These are phyloP conservation scores for Neofelis nebulosa DNA, from an alignment of 2,113 vertebrate genomes.

Conservation along the genomic window DNA sequence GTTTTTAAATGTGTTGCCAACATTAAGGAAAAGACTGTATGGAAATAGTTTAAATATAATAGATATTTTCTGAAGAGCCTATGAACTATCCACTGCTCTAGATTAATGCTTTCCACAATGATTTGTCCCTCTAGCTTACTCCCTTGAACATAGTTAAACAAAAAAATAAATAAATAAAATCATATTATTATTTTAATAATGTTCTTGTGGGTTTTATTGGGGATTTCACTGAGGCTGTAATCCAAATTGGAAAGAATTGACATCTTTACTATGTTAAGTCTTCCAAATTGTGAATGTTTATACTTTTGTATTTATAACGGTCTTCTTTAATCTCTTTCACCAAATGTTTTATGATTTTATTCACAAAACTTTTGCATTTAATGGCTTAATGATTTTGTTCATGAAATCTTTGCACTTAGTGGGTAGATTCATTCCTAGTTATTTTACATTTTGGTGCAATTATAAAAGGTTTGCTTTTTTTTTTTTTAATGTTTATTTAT, in stretches of 20 bases:
- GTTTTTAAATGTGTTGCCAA: background rate
- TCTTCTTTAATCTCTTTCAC: background rate
- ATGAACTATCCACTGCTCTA: background rate
- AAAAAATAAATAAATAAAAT: background rate
- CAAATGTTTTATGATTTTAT: background rate
- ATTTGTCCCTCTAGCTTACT: background rate
- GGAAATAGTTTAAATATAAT: background rate
- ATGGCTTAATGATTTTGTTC: background rate
- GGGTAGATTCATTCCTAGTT: background rate
- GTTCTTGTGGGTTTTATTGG: background rate
- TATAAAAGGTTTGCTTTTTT: background rate
- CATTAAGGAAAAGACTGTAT: background rate
- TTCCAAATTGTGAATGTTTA: background rate
- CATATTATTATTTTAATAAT: background rate
- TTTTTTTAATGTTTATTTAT: no score
- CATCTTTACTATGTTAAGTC: background rate
- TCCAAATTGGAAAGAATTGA: background rate
- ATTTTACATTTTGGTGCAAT: background rate
- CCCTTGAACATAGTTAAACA: background rate
- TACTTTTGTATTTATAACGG: background rate
- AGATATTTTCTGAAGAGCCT: background rate
- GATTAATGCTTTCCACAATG: background rate
- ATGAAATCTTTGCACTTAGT: background rate
- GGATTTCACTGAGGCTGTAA: background rate
- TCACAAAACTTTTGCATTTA: background rate